Base-by-base conservation (phyloP, 2,797 vertebrate species). In the Falco columbarius region DNA sequence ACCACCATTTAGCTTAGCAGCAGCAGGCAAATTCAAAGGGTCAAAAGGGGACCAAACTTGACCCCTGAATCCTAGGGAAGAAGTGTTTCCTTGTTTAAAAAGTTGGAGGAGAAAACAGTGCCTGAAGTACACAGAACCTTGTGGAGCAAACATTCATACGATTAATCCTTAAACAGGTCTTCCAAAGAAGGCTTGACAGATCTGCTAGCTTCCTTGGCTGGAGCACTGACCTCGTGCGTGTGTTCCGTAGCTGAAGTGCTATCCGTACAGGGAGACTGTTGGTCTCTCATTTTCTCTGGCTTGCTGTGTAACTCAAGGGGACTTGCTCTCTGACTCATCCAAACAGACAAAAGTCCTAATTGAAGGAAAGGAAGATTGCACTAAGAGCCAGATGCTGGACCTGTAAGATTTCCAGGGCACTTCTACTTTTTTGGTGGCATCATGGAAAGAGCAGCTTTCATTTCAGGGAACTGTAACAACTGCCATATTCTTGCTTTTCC, bases 1-100 rank as follows among this genome's bases (percentile, higher is more conserved):
- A 16, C 70, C 80, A 80, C 67, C 89, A 68, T 94, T 92, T 91
- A 91, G 74, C 58, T 81, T 73, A 79, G 90, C 80, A 90, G 94
- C 59, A 90, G 72, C 91, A 95, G 91, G 75, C 81, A 96, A 96
- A 92, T 34, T 77, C 85, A 93, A 93, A 79, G 70, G 56, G 82
- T 89, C 86, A 91, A 80, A 66, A 73, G 38, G 56, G 58, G 55
- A 76, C 61, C 70, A 97, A 88, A 89, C 38, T 68, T 89, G 74
- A 90, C 59, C 81, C n/a, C 21, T 7, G 34, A 73, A 93, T 90
- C 38, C 81, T 71, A 65, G 66, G 81, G 92, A 92, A 34, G 51
- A 88, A 36, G 27, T 34, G 26, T 63, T 95, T 89, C 75, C 89
- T 73, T 86, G 32, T 77, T 91, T 77, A 38, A 93, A 75, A 81